A percentile compares a stretch with the other conserved stretches of the same genome.
Evolutionary conservation across 1,140 invertebrate species (phyloP).

Genomic region (Dufourea novaeangliae): DNA sequence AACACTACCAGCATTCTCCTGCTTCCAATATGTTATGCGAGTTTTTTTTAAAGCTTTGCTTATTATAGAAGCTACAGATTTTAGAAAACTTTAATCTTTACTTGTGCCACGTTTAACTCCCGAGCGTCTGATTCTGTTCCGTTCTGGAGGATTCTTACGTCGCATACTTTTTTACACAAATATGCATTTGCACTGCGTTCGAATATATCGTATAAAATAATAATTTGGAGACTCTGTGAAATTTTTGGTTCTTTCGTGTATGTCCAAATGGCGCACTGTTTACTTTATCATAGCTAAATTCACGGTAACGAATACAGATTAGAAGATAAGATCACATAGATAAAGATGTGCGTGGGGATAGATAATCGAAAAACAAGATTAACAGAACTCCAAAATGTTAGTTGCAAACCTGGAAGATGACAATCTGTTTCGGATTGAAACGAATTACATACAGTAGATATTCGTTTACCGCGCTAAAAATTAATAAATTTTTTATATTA

Average conservation of each 20-base stretch:
- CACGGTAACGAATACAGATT: neutral
- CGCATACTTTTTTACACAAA: slow-evolving; percentile 10
- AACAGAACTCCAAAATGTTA: too few species aligned
- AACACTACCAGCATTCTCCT: neutral
- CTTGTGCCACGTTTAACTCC: neutral
- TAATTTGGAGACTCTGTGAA: slow-evolving; percentile 15
- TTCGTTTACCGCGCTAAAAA: too few species aligned
- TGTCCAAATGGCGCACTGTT: slow-evolving; percentile 7
- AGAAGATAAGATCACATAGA: too few species aligned
- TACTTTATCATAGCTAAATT: neutral
- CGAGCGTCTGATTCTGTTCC: neutral
- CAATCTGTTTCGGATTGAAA: too few species aligned
- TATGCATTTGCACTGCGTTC: neutral
- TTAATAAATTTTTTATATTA: too few species aligned
- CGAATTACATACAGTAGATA: too few species aligned
- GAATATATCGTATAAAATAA: slow-evolving; percentile 2
- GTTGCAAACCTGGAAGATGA: too few species aligned
- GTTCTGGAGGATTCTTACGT: slow-evolving; percentile 11
- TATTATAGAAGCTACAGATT: neutral
- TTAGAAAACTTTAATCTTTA: neutral
- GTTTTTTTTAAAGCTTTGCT: neutral
- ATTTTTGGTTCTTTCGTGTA: slow-evolving; percentile 1
- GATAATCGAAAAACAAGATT: too few species aligned
- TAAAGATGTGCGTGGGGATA: too few species aligned
- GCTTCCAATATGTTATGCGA: neutral